Base-by-base conservation (phyloP, 2,113 vertebrate genomes). In the Pteronura brasiliensis region DNA sequence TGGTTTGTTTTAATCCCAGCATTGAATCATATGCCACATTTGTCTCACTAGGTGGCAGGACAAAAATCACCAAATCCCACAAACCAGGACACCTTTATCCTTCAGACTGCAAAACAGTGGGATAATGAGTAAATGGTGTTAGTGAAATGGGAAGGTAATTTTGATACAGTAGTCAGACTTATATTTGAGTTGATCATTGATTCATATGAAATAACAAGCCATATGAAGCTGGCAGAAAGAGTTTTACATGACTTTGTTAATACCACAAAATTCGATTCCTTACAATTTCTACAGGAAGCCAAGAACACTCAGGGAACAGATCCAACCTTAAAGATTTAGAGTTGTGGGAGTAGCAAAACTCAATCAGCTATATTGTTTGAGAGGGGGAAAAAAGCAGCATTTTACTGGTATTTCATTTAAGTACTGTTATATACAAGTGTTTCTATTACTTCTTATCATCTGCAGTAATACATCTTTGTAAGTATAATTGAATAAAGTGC, bases 401-500 rank as follows among this genome's bases (percentile, higher is more conserved):
- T 96, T 84, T 96, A 95, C 92, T 84, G 88, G 76, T 97, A 93
- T 96, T 98, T 97, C 95, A 93, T 83, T 97, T 97, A 97, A 93
- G 92, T 36, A 36, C 87, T 92, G 36, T 95, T 96, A 96, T 95
- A 92, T 88, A 96, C 96, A 97, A 97, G 96, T 96, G 83, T 97
- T 97, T 97, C 95, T 95, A 97, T 97, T 97, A 95, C 82, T 93
- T 97, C 96, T 97, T 97, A 87, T 94, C 96, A 91, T 95, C 87
- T 82, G 74, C 76, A 90, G 86, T 90, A 95, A 97, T 98, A 92
- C 84, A 97, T 97, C 95, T 97, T 97, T 96, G 86, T 96, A 97
- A 98, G 97, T 95, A 97, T 96, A 97, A 98, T 98, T 98, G 97
- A 98, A 96, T 96, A 95, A 96, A 98, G 63, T 96, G 90, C 87